phyloP scores from a whole-genome alignment of 2,888 invertebrate species.

The Phymatocera aterrima region DNA sequence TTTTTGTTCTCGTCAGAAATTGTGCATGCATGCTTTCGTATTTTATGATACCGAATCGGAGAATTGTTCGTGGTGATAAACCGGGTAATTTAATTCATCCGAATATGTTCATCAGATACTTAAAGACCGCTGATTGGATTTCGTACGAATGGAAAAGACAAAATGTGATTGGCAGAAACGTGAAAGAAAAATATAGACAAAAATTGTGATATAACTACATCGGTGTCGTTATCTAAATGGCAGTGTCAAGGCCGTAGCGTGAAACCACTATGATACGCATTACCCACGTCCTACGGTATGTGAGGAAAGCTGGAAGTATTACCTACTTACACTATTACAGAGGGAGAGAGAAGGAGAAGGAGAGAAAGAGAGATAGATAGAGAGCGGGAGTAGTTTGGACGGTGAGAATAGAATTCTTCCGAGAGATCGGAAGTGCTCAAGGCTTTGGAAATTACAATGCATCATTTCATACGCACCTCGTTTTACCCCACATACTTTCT shows the following conservation, averaged over 20 bases:
- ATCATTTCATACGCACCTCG: neutral
- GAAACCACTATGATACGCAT: neutral
- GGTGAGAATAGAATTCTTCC: neutral
- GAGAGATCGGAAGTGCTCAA: neutral
- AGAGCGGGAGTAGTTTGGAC: too few species aligned
- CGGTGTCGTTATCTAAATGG: neutral
- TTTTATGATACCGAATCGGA: too few species aligned
- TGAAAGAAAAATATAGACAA: neutral
- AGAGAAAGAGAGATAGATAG: too few species aligned
- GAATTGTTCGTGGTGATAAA: too few species aligned
- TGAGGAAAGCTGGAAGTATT: neutral
- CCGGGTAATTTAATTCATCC: too few species aligned
- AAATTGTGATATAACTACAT: neutral
- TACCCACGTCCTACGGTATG: too few species aligned
- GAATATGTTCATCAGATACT: too few species aligned
- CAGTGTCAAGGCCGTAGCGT: neutral
- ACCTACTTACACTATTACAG: neutral
- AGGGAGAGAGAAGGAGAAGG: neutral
- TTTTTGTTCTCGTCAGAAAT: too few species aligned
- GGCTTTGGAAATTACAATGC: slow-evolving; percentile 1
- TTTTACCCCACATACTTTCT: neutral
- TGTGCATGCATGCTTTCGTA: too few species aligned
- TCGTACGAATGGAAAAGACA: too few species aligned
- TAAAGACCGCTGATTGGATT: too few species aligned
- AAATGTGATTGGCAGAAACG: neutral